Conservation (phyloP, 2,888 invertebrate genomes). For the Achlya flavicornis region DNA sequence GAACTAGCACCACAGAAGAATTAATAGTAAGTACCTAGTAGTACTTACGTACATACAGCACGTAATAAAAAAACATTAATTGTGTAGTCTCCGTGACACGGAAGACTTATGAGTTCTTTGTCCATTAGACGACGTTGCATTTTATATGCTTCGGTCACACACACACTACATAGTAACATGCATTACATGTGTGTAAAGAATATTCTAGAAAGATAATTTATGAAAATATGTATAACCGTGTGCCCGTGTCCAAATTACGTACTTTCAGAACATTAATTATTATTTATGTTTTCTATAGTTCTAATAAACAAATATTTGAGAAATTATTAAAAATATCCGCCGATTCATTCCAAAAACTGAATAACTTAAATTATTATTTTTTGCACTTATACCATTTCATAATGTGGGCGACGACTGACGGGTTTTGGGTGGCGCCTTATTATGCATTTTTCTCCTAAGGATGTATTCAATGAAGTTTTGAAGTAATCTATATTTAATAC, state of each 20-base stretch:
- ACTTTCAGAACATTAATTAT: too few relatives aligned
- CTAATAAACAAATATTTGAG: neutral
- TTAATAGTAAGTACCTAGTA: too few relatives aligned
- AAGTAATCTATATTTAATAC: neutral
- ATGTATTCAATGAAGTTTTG: too few relatives aligned
- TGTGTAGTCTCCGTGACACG: neutral
- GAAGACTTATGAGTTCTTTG: slow-evolving; percentile 1
- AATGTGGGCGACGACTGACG: neutral
- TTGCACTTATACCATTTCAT: neutral
- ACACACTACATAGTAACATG: neutral
- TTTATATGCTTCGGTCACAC: slow-evolving; percentile 9
- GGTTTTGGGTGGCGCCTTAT: neutral
- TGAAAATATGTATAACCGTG: neutral
- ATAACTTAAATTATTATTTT: neutral
- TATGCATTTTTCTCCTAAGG: too few relatives aligned
- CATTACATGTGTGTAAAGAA: neutral
- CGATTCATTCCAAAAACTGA: neutral
- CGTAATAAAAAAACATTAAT: neutral
- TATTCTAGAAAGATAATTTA: neutral
- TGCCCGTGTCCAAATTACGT: too few relatives aligned
- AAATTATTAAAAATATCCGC: neutral
- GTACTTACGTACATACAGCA: too few relatives aligned
- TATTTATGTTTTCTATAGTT: too few relatives aligned
- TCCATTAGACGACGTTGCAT: slow-evolving; percentile 10
- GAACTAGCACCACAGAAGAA: too few relatives aligned